Evolutionary conservation across 2,113 vertebrate genomes (phyloP).

Genomic region (Chamaetylas fuelleborni): DNA sequence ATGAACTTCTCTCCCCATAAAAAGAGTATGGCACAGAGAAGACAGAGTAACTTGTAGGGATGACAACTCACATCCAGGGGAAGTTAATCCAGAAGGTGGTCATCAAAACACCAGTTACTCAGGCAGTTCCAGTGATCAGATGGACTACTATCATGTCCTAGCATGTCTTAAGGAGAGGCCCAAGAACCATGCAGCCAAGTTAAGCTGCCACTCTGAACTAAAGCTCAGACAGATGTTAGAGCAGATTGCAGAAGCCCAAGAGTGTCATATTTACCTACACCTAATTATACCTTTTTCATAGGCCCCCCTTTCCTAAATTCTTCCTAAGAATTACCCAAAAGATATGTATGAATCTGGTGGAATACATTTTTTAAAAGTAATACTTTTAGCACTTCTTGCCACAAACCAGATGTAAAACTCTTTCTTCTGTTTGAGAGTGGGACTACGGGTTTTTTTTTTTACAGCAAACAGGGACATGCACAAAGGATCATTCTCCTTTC

Average conservation of each 20-base stretch:
- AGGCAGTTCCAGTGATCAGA: neutral
- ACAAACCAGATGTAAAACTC: neutral
- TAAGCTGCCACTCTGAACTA: neutral
- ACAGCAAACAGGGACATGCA: neutral
- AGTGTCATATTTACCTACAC: neutral
- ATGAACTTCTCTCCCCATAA: neutral
- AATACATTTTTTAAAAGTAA: neutral
- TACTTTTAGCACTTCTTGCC: neutral
- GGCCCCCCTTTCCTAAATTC: neutral
- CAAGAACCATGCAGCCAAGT: neutral
- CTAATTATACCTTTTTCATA: neutral
- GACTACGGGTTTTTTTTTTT: neutral
- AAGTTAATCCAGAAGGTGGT: neutral
- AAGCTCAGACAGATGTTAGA: neutral
- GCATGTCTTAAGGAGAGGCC: neutral
- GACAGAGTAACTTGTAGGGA: neutral
- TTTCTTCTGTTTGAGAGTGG: neutral
- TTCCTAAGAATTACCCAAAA: neutral
- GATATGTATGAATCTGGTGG: accelerated
- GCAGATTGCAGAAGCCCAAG: neutral
- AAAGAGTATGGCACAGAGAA: neutral
- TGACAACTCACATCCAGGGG: neutral
- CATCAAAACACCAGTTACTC: neutral
- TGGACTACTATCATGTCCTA: neutral
- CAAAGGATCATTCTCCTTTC: neutral